Conservation (phyloP, 2,113 vertebrate genomes). For the Pyrgilauda ruficollis region DNA sequence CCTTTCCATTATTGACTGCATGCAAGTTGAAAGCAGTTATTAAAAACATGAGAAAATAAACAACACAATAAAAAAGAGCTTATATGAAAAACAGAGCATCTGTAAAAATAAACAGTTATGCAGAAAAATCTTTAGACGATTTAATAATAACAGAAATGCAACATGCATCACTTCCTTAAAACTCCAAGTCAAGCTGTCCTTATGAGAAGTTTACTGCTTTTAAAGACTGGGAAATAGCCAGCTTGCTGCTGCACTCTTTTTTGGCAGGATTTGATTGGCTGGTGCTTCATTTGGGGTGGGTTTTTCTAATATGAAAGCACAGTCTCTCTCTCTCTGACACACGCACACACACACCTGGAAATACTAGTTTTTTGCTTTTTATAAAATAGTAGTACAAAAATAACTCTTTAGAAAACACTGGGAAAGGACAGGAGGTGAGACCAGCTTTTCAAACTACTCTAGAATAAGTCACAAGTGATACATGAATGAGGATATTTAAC, state of each 20-base stretch:
- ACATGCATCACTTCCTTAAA: neutral
- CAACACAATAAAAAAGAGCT: neutral
- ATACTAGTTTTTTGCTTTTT: neutral
- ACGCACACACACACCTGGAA: neutral
- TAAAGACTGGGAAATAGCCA: neutral
- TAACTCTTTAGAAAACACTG: neutral
- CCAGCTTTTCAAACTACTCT: neutral
- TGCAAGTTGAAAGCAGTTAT: neutral
- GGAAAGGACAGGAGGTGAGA: neutral
- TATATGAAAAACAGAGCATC: neutral
- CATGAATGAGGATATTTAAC: neutral
- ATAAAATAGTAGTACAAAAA: neutral
- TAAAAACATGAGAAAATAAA: neutral
- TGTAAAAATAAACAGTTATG: neutral
- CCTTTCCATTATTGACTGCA: neutral
- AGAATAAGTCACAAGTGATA: neutral
- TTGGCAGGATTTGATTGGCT: neutral
- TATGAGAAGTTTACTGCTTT: neutral
- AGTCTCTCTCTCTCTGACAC: neutral
- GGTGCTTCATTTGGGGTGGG: neutral
- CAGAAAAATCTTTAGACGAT: neutral
- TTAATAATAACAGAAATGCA: neutral
- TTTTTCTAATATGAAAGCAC: neutral
- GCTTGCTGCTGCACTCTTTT: neutral
- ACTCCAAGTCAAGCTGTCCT: neutral